These are phyloP conservation scores for Epsilonema sp. DNA, from an alignment of 2,888 invertebrate genomes.

Conservation along the genomic window DNA sequence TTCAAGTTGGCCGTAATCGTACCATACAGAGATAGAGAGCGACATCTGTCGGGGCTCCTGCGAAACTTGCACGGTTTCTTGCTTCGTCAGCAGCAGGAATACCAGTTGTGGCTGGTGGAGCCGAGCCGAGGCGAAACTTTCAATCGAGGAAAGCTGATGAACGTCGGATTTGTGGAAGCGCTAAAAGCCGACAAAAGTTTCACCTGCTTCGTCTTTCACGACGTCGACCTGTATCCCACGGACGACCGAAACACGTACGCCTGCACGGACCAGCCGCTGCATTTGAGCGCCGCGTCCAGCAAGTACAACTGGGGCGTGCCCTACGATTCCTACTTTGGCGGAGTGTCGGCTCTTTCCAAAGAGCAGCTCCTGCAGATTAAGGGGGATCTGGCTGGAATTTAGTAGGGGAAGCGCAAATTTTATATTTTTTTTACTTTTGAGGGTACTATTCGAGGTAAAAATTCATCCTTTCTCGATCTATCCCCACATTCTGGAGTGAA, in stretches of 20 bases:
- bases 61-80: slow-evolving; percentile 52
- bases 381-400: too few relatives aligned
- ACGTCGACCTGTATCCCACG: slow-evolving; percentile 31
- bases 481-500: too few relatives aligned
- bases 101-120: too few relatives aligned
- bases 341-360: slow-evolving; percentile 69
- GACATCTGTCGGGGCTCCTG: too few relatives aligned
- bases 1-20: slow-evolving; percentile 38
- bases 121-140: too few relatives aligned
- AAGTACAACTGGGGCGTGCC: slow-evolving; percentile 48
- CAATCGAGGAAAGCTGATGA: slow-evolving; percentile 86
- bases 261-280: slow-evolving; percentile 28
- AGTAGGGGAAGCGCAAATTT: too few relatives aligned
- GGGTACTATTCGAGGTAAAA: too few relatives aligned
- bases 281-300: slow-evolving; percentile 28
- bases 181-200: slow-evolving; percentile 41
- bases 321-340: slow-evolving; percentile 74
- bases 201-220: slow-evolving; percentile 33
- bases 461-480: too few relatives aligned
- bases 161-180: slow-evolving; percentile 79
- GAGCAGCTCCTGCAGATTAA: slow-evolving; percentile 70
- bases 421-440: too few relatives aligned
- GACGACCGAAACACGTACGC: slow-evolving; percentile 29
- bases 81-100: too few relatives aligned
- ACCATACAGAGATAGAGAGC: too few relatives aligned